These are phyloP conservation scores for Zosterops borbonicus DNA, from an alignment of 2,113 vertebrate genomes.

Conservation along the genomic window DNA sequence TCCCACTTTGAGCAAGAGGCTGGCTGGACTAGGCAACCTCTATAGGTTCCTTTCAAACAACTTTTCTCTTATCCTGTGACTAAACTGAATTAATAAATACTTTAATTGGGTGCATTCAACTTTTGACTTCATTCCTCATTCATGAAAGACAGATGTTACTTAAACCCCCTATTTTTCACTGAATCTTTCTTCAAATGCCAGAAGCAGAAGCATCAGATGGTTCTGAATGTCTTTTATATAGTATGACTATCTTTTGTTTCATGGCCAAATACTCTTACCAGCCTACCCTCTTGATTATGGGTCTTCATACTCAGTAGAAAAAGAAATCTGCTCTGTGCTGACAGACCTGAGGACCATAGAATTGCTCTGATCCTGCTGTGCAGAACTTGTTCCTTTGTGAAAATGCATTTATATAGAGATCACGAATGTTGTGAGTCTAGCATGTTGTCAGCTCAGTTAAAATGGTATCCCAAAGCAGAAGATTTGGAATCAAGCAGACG, in stretches of 20 bases:
- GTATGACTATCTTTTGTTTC: background rate
- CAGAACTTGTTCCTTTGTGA: background rate
- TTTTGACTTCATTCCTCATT: background rate
- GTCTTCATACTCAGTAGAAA: background rate
- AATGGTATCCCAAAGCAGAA: background rate
- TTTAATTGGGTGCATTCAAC: background rate
- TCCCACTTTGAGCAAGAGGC: background rate
- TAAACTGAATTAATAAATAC: background rate
- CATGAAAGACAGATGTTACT: background rate
- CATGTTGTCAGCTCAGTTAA: background rate
- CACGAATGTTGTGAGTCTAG: background rate
- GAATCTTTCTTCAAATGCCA: background rate
- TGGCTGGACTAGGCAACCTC: background rate
- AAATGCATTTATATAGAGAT: background rate
- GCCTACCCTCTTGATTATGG: background rate
- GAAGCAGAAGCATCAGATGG: background rate
- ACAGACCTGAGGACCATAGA: background rate
- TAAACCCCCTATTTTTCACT: background rate
- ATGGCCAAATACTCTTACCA: background rate
- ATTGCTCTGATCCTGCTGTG: rapidly evolving
- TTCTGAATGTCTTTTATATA: background rate
- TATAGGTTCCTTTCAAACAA: background rate
- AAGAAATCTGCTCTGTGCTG: background rate
- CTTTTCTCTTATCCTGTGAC: background rate
- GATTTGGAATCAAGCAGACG: background rate